These are phyloP conservation scores for Scomber japonicus DNA, from an alignment of 2,113 vertebrate species.

Conservation along the genomic window DNA sequence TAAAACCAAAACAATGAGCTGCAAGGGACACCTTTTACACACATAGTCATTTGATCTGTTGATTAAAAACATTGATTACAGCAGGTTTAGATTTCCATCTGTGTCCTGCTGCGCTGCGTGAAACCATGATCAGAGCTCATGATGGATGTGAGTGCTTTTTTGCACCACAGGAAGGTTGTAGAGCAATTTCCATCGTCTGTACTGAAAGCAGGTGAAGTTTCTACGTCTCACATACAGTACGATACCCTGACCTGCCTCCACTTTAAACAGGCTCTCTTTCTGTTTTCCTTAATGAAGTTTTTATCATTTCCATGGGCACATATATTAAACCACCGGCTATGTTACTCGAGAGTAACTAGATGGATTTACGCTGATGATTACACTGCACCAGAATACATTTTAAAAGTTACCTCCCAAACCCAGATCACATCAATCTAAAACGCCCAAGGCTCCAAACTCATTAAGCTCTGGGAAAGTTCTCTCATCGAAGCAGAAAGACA, in stretches of 20 bases:
- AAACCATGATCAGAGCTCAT: no score
- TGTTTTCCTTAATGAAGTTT: neutral
- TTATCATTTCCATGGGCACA: neutral
- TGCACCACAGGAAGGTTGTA: no score
- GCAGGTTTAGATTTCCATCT: no score
- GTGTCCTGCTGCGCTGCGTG: no score
- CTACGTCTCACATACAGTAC: neutral
- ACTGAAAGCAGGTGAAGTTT: neutral
- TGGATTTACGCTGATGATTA: constrained; percentile 41
- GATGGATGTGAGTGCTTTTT: no score
- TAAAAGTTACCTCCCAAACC: constrained; percentile 63
- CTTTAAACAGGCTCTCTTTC: neutral
- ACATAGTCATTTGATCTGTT: no score
- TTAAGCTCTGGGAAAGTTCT: constrained; percentile 71
- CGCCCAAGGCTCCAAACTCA: constrained; percentile 70
- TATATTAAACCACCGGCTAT: constrained; percentile 1
- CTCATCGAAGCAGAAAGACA: constrained; percentile 74
- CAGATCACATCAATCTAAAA: constrained; percentile 70
- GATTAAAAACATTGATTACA: no score
- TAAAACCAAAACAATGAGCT: no score
- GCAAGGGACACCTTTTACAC: no score
- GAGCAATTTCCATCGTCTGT: neutral
- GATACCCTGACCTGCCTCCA: no score
- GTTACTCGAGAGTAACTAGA: constrained; percentile 38
- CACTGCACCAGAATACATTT: constrained; percentile 36